Percentiles rank a stretch among this genome's conserved stretches.
Evolutionary conservation across 2,113 vertebrate genomes (phyloP).

Genomic region (Phalacrocorax pelagicus): DNA sequence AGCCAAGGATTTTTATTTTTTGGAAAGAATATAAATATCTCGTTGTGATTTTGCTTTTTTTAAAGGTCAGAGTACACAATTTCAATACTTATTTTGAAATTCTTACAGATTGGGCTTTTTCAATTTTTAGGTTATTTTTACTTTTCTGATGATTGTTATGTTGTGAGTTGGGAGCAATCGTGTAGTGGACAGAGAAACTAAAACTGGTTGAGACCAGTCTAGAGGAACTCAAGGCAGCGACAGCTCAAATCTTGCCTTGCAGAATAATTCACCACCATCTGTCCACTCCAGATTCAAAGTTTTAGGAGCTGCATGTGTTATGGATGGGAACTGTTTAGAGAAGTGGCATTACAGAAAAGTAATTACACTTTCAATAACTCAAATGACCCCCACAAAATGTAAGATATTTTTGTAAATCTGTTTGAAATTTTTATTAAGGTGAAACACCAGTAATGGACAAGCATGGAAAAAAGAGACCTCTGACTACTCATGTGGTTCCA

Average conservation of each 20-base stretch:
- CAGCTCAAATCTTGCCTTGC: neutral
- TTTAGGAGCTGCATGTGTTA: neutral
- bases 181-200: neutral
- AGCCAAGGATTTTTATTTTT: neutral
- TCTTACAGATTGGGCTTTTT: neutral
- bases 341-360: neutral
- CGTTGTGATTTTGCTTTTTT: neutral
- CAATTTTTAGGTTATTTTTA: neutral
- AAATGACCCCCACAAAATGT: neutral
- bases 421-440: slow-evolving; percentile 50
- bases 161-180: neutral
- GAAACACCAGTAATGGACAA: slow-evolving; percentile 67
- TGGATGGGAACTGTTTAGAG: neutral
- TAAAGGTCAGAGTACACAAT: neutral
- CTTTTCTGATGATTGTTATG: neutral
- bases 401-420: neutral
- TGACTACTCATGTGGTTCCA: slow-evolving; percentile 28
- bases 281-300: neutral
- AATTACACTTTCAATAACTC: neutral
- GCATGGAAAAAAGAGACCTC: slow-evolving; percentile 74
- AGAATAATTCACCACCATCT: neutral
- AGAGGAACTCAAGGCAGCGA: neutral
- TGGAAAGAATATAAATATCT: neutral
- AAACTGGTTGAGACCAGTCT: neutral
- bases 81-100: neutral